Conservation (phyloP, 2,797 vertebrate species). For the Tadarida brasiliensis region DNA sequence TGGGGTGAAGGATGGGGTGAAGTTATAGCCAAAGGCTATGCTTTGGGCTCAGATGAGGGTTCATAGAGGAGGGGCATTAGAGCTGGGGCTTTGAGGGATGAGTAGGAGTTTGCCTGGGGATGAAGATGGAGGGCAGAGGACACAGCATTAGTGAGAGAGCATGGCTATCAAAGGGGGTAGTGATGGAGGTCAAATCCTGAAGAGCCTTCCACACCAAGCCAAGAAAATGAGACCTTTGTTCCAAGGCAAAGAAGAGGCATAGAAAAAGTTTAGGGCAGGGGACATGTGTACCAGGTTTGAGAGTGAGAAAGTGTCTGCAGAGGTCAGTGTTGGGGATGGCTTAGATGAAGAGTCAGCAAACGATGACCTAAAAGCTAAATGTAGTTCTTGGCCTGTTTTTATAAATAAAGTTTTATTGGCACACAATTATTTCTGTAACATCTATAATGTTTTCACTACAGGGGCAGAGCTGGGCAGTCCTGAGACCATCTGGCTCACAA, state of each 20-base stretch:
- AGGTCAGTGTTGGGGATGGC: not conserved
- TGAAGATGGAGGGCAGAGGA: not conserved
- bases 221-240: not conserved
- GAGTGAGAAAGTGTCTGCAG: not conserved
- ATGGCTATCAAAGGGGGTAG: not conserved
- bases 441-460: not conserved
- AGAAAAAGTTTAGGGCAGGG: not conserved
- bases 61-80: not conserved
- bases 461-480: not conserved
- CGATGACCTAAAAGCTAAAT: not conserved
- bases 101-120: not conserved
- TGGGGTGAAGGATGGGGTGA: not conserved
- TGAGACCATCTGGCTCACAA: not conserved
- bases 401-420: constrained; percentile 35
- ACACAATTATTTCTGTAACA: not conserved
- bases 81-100: not conserved
- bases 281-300: not conserved
- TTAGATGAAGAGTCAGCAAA: not conserved
- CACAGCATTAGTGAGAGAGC: not conserved
- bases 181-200: not conserved
- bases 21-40: not conserved
- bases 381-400: not conserved
- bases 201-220: not conserved
- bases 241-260: not conserved
- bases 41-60: not conserved